A percentile compares a stretch with the other conserved stretches of the same genome.
These are phyloP conservation scores for Protobothrops mucrosquamatus DNA, from an alignment of 2,113 vertebrate species.

Conservation along the genomic window DNA sequence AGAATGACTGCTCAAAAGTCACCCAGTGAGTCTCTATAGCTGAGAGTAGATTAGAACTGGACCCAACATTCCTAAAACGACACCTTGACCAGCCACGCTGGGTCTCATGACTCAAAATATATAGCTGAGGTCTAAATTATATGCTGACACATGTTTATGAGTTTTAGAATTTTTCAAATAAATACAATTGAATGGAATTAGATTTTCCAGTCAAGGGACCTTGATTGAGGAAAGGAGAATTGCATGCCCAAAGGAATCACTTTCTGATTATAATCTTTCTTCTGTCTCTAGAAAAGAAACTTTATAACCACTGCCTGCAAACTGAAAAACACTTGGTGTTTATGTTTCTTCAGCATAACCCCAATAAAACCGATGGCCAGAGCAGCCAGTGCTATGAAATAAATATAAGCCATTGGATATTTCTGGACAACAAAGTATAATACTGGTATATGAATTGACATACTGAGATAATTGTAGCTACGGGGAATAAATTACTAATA, in stretches of 20 bases:
- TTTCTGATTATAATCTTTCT: neutral
- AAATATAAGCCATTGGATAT: neutral
- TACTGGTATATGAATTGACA: neutral
- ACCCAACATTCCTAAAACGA: neutral
- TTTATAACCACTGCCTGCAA: neutral
- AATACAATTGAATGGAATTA: neutral
- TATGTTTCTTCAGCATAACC: slow-evolving; percentile 18
- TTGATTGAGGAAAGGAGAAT: neutral
- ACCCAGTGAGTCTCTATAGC: neutral
- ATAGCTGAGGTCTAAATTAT: neutral
- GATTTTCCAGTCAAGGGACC: neutral
- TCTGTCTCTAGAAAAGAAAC: neutral
- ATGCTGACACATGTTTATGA: neutral
- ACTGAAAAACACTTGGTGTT: neutral
- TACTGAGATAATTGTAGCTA: neutral
- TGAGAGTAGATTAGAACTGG: neutral
- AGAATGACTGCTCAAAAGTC: neutral
- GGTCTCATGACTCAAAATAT: neutral
- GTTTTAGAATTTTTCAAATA: neutral
- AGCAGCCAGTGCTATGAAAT: neutral
- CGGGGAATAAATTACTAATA: neutral
- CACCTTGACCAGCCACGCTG: neutral
- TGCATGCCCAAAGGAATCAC: neutral
- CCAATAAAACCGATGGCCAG: slow-evolving; percentile 46
- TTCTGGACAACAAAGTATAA: neutral